phyloP scores from a whole-genome alignment of 2,113 vertebrate genomes.

The Erythrocercus mccallii region DNA sequence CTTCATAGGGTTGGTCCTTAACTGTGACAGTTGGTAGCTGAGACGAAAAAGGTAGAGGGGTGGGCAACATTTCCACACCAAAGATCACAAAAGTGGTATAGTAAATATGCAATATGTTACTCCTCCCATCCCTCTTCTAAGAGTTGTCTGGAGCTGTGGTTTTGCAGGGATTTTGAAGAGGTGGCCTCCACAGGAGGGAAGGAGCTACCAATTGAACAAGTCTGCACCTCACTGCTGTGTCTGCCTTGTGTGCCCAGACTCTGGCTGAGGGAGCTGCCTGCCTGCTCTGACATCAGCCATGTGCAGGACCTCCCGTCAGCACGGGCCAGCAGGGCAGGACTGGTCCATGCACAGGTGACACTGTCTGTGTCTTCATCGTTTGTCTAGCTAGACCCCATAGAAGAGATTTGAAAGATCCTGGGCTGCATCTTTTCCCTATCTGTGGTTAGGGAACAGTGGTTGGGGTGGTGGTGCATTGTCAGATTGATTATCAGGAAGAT shows the following conservation, averaged over 20 bases:
- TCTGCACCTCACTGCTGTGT: neutral
- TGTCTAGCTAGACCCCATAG: neutral
- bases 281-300: neutral
- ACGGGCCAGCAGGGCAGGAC: too few relatives aligned
- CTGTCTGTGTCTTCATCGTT: neutral
- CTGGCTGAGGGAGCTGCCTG: neutral
- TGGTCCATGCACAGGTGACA: neutral
- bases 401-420: neutral
- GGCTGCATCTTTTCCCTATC: neutral
- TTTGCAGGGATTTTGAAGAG: neutral
- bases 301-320: neutral
- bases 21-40: neutral
- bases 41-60: neutral
- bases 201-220: rapidly evolving
- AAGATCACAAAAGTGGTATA: neutral
- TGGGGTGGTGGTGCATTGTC: neutral
- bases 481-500: neutral
- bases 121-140: neutral
- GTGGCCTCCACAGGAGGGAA: neutral
- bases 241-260: neutral
- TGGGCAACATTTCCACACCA: neutral
- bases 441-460: neutral
- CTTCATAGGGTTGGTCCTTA: neutral
- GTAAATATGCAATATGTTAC: neutral
- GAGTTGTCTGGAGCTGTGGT: neutral